A percentile compares a stretch with the other conserved stretches of the same genome.
Conservation (phyloP, 2,113 vertebrate genomes). For the Mesembrinibis cayennensis region DNA sequence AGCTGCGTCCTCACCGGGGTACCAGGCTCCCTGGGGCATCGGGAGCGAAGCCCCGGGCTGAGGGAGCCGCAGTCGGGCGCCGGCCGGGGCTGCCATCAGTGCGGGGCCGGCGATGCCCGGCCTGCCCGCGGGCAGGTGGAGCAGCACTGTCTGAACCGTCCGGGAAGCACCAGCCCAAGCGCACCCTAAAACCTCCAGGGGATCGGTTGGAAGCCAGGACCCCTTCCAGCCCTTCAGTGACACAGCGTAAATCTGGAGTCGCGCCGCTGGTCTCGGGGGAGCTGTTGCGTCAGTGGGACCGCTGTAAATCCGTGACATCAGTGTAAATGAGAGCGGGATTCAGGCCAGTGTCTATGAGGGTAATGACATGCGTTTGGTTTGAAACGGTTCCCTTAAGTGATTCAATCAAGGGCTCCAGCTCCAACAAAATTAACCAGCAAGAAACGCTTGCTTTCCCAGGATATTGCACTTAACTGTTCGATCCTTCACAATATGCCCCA, state of each 20-base stretch:
- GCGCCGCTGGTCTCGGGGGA: not conserved
- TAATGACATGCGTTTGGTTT: not conserved
- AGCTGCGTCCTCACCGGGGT: not conserved
- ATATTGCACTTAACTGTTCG: not conserved
- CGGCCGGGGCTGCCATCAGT: not conserved
- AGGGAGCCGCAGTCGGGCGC: not conserved
- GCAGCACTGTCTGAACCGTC: rapidly evolving
- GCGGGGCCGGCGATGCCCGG: not conserved
- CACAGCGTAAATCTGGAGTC: constrained; percentile 23
- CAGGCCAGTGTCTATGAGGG: not conserved
- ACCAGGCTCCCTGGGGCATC: not conserved
- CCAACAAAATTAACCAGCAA: not conserved
- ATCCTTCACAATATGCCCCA: not conserved
- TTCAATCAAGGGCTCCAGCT: not conserved
- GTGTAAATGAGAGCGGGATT: not conserved
- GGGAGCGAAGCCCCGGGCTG: not conserved
- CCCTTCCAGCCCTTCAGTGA: not conserved
- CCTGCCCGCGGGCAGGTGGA: not conserved
- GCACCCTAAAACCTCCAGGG: not conserved
- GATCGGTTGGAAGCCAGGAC: not conserved
- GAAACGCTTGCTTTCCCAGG: not conserved
- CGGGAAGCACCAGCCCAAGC: not conserved
- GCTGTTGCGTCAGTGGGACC: not conserved
- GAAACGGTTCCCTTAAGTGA: not conserved
- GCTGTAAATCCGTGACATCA: not conserved